Conservation (phyloP, 2,113 vertebrate species). For the Vanacampus margaritifer region DNA sequence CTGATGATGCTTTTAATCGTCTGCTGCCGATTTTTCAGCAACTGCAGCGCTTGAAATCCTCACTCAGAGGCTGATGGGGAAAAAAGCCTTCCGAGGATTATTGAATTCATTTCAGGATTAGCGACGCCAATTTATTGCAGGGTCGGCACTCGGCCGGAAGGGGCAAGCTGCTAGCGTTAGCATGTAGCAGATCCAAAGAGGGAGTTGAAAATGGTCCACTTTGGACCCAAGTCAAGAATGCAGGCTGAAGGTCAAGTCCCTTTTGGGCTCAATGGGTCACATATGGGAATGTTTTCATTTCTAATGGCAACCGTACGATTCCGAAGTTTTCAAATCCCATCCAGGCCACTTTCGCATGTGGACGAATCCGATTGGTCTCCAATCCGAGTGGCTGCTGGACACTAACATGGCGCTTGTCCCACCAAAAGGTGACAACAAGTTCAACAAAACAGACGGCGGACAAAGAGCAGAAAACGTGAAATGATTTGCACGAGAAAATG, state of each 20-base stretch:
- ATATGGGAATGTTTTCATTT: too few species aligned
- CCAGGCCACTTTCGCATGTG: too few species aligned
- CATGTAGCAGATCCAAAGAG: not conserved
- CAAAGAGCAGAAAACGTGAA: too few species aligned
- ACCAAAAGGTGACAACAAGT: too few species aligned
- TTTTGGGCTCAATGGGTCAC: too few species aligned
- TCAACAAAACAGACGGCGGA: too few species aligned
- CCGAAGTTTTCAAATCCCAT: not conserved
- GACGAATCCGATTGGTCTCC: too few species aligned
- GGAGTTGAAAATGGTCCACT: not conserved
- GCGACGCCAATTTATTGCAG: not conserved
- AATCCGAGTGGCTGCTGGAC: too few species aligned
- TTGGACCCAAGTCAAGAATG: not conserved
- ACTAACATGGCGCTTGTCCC: too few species aligned
- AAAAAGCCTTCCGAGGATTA: constrained; percentile 4
- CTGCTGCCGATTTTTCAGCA: not conserved
- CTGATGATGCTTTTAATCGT: not conserved
- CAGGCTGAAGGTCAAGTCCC: too few species aligned
- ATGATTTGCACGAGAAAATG: too few species aligned
- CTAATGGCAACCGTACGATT: not conserved
- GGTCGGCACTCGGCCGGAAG: not conserved
- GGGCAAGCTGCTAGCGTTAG: not conserved
- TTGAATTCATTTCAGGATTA: not conserved
- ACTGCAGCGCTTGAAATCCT: not conserved
- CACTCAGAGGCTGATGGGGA: not conserved